Base-by-base conservation (phyloP, 2,888 invertebrate species). In the Helleia helle region DNA sequence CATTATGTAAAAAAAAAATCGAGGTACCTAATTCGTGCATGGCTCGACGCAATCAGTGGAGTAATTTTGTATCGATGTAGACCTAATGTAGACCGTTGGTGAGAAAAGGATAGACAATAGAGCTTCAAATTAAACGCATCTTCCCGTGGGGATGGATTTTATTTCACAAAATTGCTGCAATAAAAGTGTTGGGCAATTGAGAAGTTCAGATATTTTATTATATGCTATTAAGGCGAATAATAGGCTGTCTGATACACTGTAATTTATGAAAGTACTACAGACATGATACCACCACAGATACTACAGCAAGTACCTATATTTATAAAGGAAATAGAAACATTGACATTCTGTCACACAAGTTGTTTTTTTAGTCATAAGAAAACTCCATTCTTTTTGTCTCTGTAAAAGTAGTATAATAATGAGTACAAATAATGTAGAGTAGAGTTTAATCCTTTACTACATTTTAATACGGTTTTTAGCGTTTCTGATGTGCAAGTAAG, bases 1-100 rank as follows among this genome's bases (percentile, higher is more conserved):
- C 72, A 77, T 80, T 80, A 80, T 70, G 71, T 69, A 62, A 67
- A 64, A 69, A 61, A 70, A 68, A 69, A 63, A 53, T 56, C 67
- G 73, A 75, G 73, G 70, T 69, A 65, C 69, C 77, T 83, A 80
- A 81, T 80, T 81, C 81, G 70, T 77, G 72, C 76, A 73, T 71
- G 73, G 75, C 74, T 79, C 73, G 71, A 71, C 75, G 76, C 77
- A 76, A 81, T 81, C 80, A 76, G 69, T 71, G 72, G 72, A 69
- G 77, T 72, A 70, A 79, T 79, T 80, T 76, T 59, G 57, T 51
- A 55, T 60, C 54, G 46, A 70, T 70, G 60, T 65, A 58, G 18
- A 54, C 68, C 63, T 54, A 46, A 70, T 70, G 60, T 65, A 58
- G 18, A 54, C 68, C 63, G 18, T 41, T 40, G 40, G 51, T 42